Base-by-base conservation (phyloP, 2,113 vertebrate species). In the Dasyprocta punctata region DNA sequence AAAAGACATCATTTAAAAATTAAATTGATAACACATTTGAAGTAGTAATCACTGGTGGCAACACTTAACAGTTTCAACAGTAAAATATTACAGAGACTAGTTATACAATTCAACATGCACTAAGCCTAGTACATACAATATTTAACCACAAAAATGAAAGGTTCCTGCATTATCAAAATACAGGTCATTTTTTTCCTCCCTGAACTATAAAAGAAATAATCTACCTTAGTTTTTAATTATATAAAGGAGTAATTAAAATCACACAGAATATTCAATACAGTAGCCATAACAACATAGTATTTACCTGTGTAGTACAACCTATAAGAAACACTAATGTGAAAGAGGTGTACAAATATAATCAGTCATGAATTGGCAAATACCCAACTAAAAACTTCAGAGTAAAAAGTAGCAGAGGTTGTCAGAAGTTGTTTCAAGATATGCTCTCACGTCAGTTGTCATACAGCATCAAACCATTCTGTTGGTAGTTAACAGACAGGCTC, bases 171-270 rank as follows among this genome's bases (percentile, higher is more conserved):
- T 92, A 65, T 44, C 58, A 94, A 92, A 96, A 87, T 78, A 38
- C 41, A 92, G 30, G 11, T 33, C 38, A 49, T 56, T 90, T 96
- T 61, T 96, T 71, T 65, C 82, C 81, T 80, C 54, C 56, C 63
- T 93, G 9, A 84, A 82, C 24, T 93, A 5, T 16, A 92, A 73
- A n/a, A 97, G 10, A 95, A 96, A 94, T 67, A 80, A 97, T 78
- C 44, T 81, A 56, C 20, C 81, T 96, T 54, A 61, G 20, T 75
- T 90, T 96, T 83, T 58, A 92, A 26, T 93, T 92, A 63, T 7
- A 81, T n/a, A 69, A 1, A 86, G 83, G 92, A 92, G 90, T 63
- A 93, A 63, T 54, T 93, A 89, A 92, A 92, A 87, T 54, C 49
- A 87, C 30, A 83, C 0, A 75, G 65, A 58, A 49, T 92, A 88